Evolutionary conservation across 1,140 invertebrate genomes (phyloP), one percentile per base, ranked within the genome.

Genomic region (Cyclina sinensis): DNA sequence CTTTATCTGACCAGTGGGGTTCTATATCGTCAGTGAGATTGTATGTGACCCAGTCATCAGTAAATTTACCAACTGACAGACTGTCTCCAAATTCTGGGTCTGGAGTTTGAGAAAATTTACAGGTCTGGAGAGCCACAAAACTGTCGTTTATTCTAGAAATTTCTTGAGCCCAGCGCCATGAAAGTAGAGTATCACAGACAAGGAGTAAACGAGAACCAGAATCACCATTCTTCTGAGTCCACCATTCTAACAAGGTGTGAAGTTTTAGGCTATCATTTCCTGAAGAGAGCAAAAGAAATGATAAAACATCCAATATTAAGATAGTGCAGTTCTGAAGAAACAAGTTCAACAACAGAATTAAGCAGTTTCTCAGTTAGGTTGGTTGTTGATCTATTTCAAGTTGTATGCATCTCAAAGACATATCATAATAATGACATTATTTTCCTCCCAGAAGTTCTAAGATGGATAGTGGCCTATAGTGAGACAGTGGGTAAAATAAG

Each of bases 91-190:
- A 81, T 74, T 93, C 94, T 43, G 90, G 89, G 35, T 94, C 93
- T 54, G 59, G 32, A 7, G 78, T 16, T 68, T 78, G 80, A n/a
- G 39, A 27, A 70, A 90, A 92, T 80, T 86, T 90, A 89, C 92
- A 94, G 0, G 94, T 93, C 78, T 95, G 94, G n/a, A 95, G 79
- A 24, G 94, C 94, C 0, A 94, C 89, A 87, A 91, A 95, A 21
- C 88, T 84, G 32, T 91, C 83, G 4, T 54, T 46, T 12, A 92
- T 78, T 18, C 86, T 68, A 0, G 73, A 59, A n/a, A 94, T 84
- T 0, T 89, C 70, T 35, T 90, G 89, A 11, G 93, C 88, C 95
- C 95, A 95, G 79, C 90, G 68, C 73, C 91, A 92, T 18, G 94
- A 94, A 74, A 93, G 89, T 21, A 80, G 70, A 35, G 95, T 92